These are phyloP conservation scores for Botrylloides violaceus DNA, from an alignment of 23 tunicate genomes.

Conservation along the genomic window DNA sequence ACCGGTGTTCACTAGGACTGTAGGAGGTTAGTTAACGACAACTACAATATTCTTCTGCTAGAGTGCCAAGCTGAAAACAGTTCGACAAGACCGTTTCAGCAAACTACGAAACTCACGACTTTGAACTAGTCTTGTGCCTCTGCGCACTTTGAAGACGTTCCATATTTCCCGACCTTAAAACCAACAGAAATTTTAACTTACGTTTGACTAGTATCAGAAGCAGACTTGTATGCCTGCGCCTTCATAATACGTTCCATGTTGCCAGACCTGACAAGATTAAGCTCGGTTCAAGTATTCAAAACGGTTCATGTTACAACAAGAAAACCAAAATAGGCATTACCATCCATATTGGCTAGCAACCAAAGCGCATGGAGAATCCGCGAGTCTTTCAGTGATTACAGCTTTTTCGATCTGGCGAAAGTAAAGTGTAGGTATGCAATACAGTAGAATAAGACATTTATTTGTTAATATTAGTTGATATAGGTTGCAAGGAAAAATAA, in stretches of 20 bases:
- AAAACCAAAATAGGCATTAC: slow-evolving; percentile 26
- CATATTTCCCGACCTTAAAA: slow-evolving; percentile 78
- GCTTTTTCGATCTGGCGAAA: slow-evolving; percentile 85
- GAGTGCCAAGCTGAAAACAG: too few species aligned
- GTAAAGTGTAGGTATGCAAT: not conserved
- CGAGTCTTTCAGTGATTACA: slow-evolving; percentile 80
- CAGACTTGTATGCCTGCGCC: slow-evolving; percentile 96
- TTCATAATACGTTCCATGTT: slow-evolving; percentile 99
- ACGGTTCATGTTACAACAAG: not conserved
- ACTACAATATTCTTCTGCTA: too few species aligned
- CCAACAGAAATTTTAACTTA: slow-evolving; percentile 32
- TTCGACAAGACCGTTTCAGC: not conserved
- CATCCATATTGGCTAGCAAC: slow-evolving; percentile 99
- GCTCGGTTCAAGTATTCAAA: not conserved
- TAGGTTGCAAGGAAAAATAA: too few species aligned
- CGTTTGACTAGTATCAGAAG: slow-evolving; percentile 68
- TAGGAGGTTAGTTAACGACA: too few species aligned
- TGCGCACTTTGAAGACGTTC: slow-evolving; percentile 81
- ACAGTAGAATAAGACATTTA: not conserved
- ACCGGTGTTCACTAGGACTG: too few species aligned
- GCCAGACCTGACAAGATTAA: slow-evolving; percentile 65
- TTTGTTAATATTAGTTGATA: not conserved
- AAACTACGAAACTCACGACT: slow-evolving; percentile 62
- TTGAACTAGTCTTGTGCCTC: slow-evolving; percentile 13
- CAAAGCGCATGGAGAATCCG: slow-evolving; percentile 85